These are phyloP conservation scores for Apamea sordens DNA, from an alignment of 2,888 invertebrate genomes.

Conservation along the genomic window DNA sequence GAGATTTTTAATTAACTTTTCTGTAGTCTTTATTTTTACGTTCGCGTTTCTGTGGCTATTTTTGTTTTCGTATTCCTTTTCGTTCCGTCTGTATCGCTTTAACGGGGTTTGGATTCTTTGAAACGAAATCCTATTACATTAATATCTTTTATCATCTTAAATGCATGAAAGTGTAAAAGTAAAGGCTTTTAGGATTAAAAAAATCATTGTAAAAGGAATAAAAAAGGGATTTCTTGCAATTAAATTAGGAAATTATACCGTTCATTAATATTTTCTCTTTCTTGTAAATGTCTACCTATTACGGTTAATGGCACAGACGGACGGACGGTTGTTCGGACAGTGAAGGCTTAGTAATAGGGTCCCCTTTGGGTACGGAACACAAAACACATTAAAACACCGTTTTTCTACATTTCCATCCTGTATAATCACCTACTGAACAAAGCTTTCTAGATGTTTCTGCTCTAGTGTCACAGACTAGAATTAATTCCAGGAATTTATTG, in stretches of 20 bases:
- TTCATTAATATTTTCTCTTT: not conserved
- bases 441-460: not conserved
- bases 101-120: not conserved
- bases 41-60: not conserved
- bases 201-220: not conserved
- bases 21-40: not conserved
- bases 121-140: not conserved
- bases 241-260: not conserved
- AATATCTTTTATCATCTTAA: not conserved
- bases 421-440: not conserved
- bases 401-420: not conserved
- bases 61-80: constrained; percentile 1
- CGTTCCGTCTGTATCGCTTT: not conserved
- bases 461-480: not conserved
- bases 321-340: too few relatives aligned
- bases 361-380: too few relatives aligned
- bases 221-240: not conserved
- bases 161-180: not conserved
- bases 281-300: not conserved
- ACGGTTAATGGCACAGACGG: too few relatives aligned
- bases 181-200: not conserved
- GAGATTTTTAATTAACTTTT: constrained; percentile 43
- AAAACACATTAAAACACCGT: not conserved
- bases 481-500: not conserved
- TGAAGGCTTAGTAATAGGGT: too few relatives aligned